Conservation (phyloP, 2,113 vertebrate species). For the Strigops habroptila region DNA sequence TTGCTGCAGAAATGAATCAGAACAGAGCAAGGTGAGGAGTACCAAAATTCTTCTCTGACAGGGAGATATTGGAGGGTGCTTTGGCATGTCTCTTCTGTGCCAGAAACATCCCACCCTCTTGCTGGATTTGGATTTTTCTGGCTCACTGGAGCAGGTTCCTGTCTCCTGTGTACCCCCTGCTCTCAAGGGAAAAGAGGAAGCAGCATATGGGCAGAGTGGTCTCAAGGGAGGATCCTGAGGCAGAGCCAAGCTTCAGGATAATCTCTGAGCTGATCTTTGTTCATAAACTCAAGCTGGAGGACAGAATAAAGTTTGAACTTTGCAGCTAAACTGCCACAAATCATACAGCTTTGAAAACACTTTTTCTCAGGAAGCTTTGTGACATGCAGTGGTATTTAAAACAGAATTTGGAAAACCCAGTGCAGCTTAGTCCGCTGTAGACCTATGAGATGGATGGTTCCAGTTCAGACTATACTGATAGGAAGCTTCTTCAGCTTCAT, state of each 20-base stretch:
- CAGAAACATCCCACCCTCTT: background rate
- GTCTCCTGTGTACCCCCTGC: background rate
- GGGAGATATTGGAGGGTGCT: background rate
- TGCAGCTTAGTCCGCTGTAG: background rate
- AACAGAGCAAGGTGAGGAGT: background rate
- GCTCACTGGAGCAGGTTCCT: constrained; percentile 4
- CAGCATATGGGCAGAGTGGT: background rate
- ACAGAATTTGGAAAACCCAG: background rate
- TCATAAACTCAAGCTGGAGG: background rate
- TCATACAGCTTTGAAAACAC: background rate
- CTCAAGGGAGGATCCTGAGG: background rate
- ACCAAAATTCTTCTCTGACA: background rate
- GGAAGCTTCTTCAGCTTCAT: background rate
- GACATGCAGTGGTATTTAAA: background rate
- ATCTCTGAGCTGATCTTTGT: background rate
- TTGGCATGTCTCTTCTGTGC: background rate
- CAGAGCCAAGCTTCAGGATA: background rate
- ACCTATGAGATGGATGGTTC: background rate
- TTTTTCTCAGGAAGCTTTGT: background rate
- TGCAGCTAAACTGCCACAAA: background rate
- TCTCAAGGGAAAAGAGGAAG: background rate
- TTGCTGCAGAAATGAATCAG: constrained; percentile 17
- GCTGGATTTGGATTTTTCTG: constrained; percentile 14
- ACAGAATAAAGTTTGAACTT: background rate
- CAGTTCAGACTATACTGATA: background rate